phyloP scores from a whole-genome alignment of 2,797 vertebrate species.

The Florisuga fusca region DNA sequence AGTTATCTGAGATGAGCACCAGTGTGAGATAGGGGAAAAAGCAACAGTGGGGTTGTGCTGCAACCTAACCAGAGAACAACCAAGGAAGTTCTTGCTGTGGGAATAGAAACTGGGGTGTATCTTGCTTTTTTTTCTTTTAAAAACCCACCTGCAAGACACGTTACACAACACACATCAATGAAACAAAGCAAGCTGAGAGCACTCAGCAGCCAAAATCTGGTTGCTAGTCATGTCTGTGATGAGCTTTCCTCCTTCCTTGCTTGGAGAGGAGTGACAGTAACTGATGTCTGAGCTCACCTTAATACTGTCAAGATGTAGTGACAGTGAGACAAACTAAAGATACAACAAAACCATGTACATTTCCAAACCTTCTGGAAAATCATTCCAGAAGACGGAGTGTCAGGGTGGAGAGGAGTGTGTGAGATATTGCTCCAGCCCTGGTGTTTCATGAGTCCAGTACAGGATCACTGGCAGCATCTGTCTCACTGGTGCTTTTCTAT shows the following conservation, averaged over 20 bases:
- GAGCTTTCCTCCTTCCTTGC: not conserved
- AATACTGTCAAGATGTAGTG: not conserved
- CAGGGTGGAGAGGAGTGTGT: not conserved
- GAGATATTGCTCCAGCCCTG: not conserved
- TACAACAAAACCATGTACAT: slow-evolving; percentile 1
- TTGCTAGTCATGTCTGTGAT: not conserved
- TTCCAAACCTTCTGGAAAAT: slow-evolving; percentile 29
- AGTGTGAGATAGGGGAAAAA: not conserved
- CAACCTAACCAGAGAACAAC: not conserved
- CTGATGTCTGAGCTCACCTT: not conserved
- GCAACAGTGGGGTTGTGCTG: not conserved
- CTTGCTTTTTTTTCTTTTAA: not conserved
- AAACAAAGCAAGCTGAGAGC: not conserved
- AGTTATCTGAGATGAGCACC: slow-evolving; percentile 2
- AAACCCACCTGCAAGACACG: slow-evolving; percentile 5
- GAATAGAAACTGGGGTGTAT: not conserved
- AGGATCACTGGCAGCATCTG: not conserved
- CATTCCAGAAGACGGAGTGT: slow-evolving; percentile 20
- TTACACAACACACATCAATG: not conserved
- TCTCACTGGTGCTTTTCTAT: not conserved
- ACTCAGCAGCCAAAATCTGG: not conserved
- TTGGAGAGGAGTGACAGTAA: not conserved
- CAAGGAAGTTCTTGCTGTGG: not conserved
- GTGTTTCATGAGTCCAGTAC: not conserved
- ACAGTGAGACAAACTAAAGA: slow-evolving; percentile 30